phyloP scores from a whole-genome alignment of 2,797 vertebrate species.

The Hyperoplus lanceolatus region DNA sequence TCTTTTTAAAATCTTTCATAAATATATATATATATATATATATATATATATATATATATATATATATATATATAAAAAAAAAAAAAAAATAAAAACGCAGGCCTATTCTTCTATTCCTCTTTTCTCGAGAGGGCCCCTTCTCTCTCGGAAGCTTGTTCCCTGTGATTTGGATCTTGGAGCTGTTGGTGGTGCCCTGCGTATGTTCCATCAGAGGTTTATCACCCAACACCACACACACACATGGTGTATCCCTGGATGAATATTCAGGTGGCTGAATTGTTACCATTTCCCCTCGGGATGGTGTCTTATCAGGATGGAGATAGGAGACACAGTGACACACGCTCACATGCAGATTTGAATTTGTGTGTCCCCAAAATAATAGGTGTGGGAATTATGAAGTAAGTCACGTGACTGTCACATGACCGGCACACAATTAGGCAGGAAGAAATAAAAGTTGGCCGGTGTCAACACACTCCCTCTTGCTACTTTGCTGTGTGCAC shows the following conservation, averaged over 20 bases:
- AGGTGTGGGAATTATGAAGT: too few relatives aligned
- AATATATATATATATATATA: constrained; percentile 1
- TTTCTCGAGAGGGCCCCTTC: constrained; percentile 74
- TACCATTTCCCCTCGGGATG: constrained; percentile 44
- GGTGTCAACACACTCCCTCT: too few relatives aligned
- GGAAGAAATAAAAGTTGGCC: too few relatives aligned
- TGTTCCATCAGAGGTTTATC: constrained; percentile 57
- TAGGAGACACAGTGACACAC: constrained; percentile 17
- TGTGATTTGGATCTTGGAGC: constrained; percentile 72
- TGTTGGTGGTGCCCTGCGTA: constrained; percentile 48
- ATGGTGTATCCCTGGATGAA: constrained; percentile 49
- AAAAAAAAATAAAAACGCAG: constrained; percentile 60
- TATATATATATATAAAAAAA: constrained; percentile 11
- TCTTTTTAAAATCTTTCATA: constrained; percentile 53
- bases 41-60: too few relatives aligned
- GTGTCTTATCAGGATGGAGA: constrained; percentile 50
- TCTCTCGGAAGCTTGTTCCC: constrained; percentile 56
- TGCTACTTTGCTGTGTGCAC: too few relatives aligned
- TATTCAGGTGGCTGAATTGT: constrained; percentile 65
- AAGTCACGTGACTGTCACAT: too few relatives aligned
- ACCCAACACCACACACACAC: constrained; percentile 13
- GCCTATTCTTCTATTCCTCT: constrained; percentile 56
- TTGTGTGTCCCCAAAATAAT: constrained; percentile 31
- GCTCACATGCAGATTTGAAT: constrained; percentile 21
- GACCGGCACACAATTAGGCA: too few relatives aligned